A percentile compares a stretch with the other conserved stretches of the same genome.
These are phyloP conservation scores for Colostygia pectinataria DNA, from an alignment of 2,888 invertebrate genomes.

Conservation along the genomic window DNA sequence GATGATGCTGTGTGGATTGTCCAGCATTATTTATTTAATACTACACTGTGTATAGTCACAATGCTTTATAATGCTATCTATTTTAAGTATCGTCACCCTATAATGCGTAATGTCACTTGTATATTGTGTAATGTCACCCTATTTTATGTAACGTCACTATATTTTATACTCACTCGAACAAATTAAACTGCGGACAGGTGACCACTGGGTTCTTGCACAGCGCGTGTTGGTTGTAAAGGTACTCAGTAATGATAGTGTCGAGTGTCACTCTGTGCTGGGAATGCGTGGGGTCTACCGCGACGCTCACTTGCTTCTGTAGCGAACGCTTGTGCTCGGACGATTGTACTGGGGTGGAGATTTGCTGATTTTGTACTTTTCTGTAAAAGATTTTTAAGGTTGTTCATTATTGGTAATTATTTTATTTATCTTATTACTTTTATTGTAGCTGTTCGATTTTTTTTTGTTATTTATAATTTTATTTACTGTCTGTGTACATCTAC, in stretches of 20 bases:
- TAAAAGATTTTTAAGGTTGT: no score
- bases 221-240: conserved; percentile 98
- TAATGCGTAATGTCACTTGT: neutral
- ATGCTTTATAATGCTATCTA: no score
- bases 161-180: conserved; percentile 91
- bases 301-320: conserved; percentile 76
- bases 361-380: conserved; percentile 60
- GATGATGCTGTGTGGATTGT: no score
- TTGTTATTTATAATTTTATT: no score
- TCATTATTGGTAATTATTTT: no score
- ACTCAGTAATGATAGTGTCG: conserved; percentile 97
- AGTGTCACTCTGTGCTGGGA: conserved; percentile 84
- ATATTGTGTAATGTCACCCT: no score
- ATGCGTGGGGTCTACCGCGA: conserved; percentile 56
- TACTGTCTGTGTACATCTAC: no score
- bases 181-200: conserved; percentile 97
- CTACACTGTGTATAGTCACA: no score
- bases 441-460: no score
- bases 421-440: no score
- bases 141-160: neutral
- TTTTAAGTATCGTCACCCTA: neutral
- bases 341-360: conserved; percentile 24
- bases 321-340: conserved; percentile 66
- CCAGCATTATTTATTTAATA: no score
- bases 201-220: conserved; percentile 98